These are phyloP conservation scores for Drosophila maculinotata DNA, from an alignment of 2,888 invertebrate species.

Conservation along the genomic window DNA sequence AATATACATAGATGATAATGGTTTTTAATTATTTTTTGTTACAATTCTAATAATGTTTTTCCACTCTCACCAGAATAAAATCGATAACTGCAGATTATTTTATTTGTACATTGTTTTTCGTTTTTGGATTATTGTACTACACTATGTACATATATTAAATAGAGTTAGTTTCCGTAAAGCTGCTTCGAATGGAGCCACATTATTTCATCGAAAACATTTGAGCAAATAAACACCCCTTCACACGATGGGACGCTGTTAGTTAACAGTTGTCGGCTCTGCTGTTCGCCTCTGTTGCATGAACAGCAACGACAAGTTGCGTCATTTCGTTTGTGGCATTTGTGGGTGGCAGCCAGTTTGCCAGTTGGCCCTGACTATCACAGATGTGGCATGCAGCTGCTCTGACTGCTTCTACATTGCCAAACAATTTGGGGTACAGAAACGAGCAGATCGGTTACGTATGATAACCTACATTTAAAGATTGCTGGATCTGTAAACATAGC, in stretches of 20 bases:
- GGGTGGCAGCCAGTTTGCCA: not conserved
- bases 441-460: not conserved
- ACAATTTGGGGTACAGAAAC: not conserved
- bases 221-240: not conserved
- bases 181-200: not conserved
- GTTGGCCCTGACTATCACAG: constrained; percentile 1
- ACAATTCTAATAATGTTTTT: too few species aligned
- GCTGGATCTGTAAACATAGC: not conserved
- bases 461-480: not conserved
- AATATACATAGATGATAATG: too few species aligned
- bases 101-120: too few species aligned
- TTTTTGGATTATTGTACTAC: too few species aligned
- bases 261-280: constrained; percentile 14
- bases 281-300: constrained; percentile 21
- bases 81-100: too few species aligned
- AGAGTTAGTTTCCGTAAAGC: too few species aligned
- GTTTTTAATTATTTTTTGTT: too few species aligned
- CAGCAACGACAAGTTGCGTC: constrained; percentile 13
- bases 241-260: constrained; percentile 8
- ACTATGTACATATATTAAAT: too few species aligned
- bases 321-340: not conserved
- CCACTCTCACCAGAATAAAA: too few species aligned
- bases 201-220: not conserved
- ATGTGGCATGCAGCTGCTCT: not conserved
- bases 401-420: too few species aligned